Conservation (phyloP, 2,113 vertebrate species). For the Odocoileus virginianus region DNA sequence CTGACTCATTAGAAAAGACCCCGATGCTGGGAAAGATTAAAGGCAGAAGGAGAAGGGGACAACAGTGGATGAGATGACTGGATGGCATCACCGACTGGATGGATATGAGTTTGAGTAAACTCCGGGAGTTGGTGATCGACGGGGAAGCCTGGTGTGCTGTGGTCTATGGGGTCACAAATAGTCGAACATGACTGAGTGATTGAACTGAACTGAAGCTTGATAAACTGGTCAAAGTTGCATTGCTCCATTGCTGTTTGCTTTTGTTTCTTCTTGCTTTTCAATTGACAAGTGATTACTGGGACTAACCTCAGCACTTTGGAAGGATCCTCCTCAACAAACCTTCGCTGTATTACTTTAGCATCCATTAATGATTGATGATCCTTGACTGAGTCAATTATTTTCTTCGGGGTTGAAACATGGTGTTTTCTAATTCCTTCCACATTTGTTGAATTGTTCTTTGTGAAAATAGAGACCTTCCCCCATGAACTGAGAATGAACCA, state of each 20-base stretch:
- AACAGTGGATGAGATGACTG: neutral
- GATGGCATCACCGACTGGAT: neutral
- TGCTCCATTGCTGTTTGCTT: neutral
- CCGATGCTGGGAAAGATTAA: neutral
- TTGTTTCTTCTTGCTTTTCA: neutral
- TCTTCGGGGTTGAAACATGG: neutral
- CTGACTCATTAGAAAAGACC: neutral
- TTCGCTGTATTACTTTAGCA: neutral
- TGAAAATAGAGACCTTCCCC: neutral
- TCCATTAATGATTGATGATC: neutral
- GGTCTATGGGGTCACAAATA: neutral
- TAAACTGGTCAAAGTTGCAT: no score
- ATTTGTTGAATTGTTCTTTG: neutral
- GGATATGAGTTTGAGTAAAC: neutral
- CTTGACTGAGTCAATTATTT: neutral
- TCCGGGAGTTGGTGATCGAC: neutral
- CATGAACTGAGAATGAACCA: neutral
- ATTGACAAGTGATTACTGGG: neutral
- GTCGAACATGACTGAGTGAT: neutral
- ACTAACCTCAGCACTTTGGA: neutral
- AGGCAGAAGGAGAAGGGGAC: neutral
- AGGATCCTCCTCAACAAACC: neutral
- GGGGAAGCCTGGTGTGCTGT: neutral
- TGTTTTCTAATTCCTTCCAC: neutral
- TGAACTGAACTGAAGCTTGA: neutral